These are phyloP conservation scores for Aulostomus chinensis DNA, from an alignment of 2,797 vertebrate genomes.

Conservation along the genomic window DNA sequence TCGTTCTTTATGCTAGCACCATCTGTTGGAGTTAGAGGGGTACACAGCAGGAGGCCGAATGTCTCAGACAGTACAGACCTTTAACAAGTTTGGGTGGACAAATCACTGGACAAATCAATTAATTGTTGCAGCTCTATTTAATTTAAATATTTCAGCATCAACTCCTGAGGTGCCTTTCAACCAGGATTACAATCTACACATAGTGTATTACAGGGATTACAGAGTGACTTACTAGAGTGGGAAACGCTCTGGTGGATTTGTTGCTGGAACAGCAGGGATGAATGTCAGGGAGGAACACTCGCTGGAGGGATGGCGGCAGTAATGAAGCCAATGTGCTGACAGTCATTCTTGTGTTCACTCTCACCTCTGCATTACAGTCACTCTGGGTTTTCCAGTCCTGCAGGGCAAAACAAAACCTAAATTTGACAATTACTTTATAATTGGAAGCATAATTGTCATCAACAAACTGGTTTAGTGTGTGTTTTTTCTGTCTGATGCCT, in stretches of 20 bases:
- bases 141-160: too few relatives aligned
- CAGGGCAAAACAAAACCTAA: conserved; percentile 22
- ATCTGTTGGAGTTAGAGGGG: too few relatives aligned
- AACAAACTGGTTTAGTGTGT: neutral
- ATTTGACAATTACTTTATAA: conserved; percentile 1
- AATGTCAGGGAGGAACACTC: conserved; percentile 60
- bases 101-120: too few relatives aligned
- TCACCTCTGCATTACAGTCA: conserved; percentile 54
- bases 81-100: too few relatives aligned
- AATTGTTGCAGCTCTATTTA: too few relatives aligned
- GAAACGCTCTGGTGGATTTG: conserved; percentile 50
- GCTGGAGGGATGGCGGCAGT: conserved; percentile 54
- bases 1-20: too few relatives aligned
- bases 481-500: neutral
- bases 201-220: conserved; percentile 46
- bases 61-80: too few relatives aligned
- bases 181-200: conserved; percentile 36
- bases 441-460: too few relatives aligned
- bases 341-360: conserved; percentile 46
- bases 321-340: conserved; percentile 74
- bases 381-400: conserved; percentile 31
- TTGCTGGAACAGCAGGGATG: conserved; percentile 40
- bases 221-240: conserved; percentile 22
- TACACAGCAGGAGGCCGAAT: too few relatives aligned
- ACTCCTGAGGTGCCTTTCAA: conserved; percentile 8